Base-by-base conservation (phyloP, 1,140 invertebrate genomes). In the Musca domestica region DNA sequence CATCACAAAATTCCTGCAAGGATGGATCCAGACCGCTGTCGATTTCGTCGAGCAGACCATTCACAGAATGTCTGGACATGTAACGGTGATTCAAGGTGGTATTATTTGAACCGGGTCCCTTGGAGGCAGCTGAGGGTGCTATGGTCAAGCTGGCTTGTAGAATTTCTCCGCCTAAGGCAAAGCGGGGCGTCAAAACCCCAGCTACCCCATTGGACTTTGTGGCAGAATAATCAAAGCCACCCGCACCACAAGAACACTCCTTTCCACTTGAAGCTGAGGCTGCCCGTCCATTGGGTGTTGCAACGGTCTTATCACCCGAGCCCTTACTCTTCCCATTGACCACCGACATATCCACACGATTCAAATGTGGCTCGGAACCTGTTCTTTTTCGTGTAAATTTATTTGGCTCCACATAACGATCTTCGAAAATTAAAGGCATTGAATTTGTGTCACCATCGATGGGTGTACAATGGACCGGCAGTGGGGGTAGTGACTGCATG, bases 401-500 rank as follows among this genome's bases (percentile, higher is more conserved):
- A 20, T 86, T 86, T 0, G 88, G 86, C 74, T 90, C 89, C 81
- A 91, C 88, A 83, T 88, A 89, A 47, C 86, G 91, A 82, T 98
- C 95, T 83, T 98, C 95, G 82, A 96, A 98, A 74, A 98, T 96
- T 67, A 98, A 87, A 19, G 95, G 95, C 82, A 97, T 85, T 25
- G 92, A 91, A 64, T 88, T 88, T 19, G 89, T 85, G 78, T 96
- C 94, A 0, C 96, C 96, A 80, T 98, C 95, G 17, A 96, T 83
- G 64, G 95, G 94, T 4, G 90, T 86, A 82, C 95, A 98, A 81
- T 96, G 93, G 7, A 98, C 91, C 0, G 93, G 90, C 46, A 98
- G 83, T 0, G 92, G 90, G 1, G 95, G 95, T 68, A 98, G 79
- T 14, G 89, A 86, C 56, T 90, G 88, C 70, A 96, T 86, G 81